Percentiles rank a stretch among this genome's conserved stretches.
Conservation (phyloP, 2,888 invertebrate species). For the Macropis europaea region DNA sequence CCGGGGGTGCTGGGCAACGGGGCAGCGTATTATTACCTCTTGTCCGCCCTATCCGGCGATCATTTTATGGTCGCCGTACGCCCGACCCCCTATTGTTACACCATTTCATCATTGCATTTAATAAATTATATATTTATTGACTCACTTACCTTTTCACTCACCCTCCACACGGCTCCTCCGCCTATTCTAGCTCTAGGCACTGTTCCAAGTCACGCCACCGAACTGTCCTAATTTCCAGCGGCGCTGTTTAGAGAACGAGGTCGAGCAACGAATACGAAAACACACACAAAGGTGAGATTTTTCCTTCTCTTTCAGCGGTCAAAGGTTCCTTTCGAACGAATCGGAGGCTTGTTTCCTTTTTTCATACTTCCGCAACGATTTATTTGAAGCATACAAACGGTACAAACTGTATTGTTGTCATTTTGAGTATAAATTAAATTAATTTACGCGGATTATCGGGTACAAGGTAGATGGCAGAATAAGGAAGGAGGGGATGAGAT, state of each 20-base stretch:
- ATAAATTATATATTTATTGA: constrained; percentile 80
- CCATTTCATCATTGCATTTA: constrained; percentile 80
- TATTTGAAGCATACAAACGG: constrained; percentile 80
- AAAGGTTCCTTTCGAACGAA: background rate
- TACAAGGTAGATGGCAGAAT: constrained; percentile 28
- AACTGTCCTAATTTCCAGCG: background rate
- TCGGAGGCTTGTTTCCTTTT: background rate
- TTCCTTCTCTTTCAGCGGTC: background rate
- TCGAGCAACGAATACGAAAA: background rate
- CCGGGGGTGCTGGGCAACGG: constrained; percentile 70
- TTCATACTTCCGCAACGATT: constrained; percentile 74
- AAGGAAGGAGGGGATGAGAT: constrained; percentile 13
- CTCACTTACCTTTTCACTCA: constrained; percentile 68
- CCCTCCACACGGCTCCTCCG: constrained; percentile 41
- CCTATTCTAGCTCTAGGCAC: constrained; percentile 16
- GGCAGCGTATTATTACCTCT: constrained; percentile 62
- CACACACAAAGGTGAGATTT: constrained; percentile 18
- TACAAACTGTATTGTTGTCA: constrained; percentile 77
- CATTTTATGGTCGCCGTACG: constrained; percentile 53
- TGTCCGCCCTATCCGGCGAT: constrained; percentile 61
- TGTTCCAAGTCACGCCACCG: background rate
- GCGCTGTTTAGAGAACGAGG: background rate
- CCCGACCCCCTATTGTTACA: constrained; percentile 77
- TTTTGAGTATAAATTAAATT: constrained; percentile 77
- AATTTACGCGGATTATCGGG: constrained; percentile 61